Base-by-base conservation (phyloP, 1,140 invertebrate genomes). In the Thrips palmi region DNA sequence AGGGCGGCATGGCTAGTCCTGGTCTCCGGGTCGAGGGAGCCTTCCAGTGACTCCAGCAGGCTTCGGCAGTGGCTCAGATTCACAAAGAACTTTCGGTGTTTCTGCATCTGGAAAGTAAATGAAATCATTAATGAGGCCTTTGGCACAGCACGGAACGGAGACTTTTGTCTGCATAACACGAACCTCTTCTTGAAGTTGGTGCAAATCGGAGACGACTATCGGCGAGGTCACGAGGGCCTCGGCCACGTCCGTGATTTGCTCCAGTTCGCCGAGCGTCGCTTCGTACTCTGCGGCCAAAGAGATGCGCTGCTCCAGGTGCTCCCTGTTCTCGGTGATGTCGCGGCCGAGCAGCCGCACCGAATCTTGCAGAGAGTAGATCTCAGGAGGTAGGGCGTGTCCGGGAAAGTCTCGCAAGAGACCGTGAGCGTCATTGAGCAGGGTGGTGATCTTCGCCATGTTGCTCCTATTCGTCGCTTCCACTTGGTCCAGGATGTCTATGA, bases 81-180 rank as follows among this genome's bases (percentile, higher is more conserved):
- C 0, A 82, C 75, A 50, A 88, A 87, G 57, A 87, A 86, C 49
- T 83, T 84, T 28, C 81, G 65, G 50, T 86, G 80, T 49, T 83
- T 87, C 45, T 85, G 79, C 57, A 87, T 80, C 59, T n/a, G n/a
- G n/a, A n/a, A n/a, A n/a, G 19, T 21, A 32, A 32, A 15, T 8
- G 30, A n/a, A n/a, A 32, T 14, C 14, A n/a, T 32, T 8, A 8
- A 7, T 8, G 10, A 32, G 7, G 17, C 14, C 7, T 7, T 32
- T 8, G 14, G 6, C 7, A 6, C 10, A 14, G 30, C 6, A 15
- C 7, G 14, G 14, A 32, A 8, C 17, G 17, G 17, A 32, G 14
- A 7, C 14, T 8, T 6, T 8, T 32, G 7, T 32, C 14, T 32
- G 14, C 10, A 8, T 8, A 15, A 32, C 7, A 15, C 17, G 7